Percentiles rank a stretch among this genome's conserved stretches.
Evolutionary conservation across 2,797 vertebrate genomes (phyloP).

Genomic region (Fistularia commersonii): DNA sequence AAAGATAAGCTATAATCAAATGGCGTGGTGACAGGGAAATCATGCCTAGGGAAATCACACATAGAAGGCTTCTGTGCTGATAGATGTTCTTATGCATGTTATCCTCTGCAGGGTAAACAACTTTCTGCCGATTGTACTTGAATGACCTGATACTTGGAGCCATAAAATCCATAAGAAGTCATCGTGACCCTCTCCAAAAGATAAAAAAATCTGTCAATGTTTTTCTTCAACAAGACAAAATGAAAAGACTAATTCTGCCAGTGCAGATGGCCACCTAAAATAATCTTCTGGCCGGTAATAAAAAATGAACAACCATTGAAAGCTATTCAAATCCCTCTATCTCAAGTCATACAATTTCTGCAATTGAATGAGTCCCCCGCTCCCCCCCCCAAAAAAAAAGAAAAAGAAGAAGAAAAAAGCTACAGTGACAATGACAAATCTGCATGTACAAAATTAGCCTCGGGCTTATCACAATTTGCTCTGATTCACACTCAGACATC

Average conservation of each 20-base stretch:
- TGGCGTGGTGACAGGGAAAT: constrained; percentile 32
- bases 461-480: constrained; percentile 48
- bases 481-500: constrained; percentile 42
- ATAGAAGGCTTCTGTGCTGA: constrained; percentile 20
- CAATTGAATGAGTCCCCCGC: constrained; percentile 22
- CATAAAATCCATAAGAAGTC: constrained; percentile 11
- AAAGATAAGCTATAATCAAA: constrained; percentile 61
- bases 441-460: constrained; percentile 46
- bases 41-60: constrained; percentile 48
- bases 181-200: constrained; percentile 38
- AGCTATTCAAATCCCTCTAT: constrained; percentile 47
- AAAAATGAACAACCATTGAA: constrained; percentile 42
- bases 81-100: constrained; percentile 18
- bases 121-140: constrained; percentile 22
- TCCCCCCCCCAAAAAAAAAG: constrained; percentile 25
- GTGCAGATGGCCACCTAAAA: constrained; percentile 53
- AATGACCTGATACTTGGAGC: constrained; percentile 10
- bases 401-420: constrained; percentile 8
- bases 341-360: constrained; percentile 20
- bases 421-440: constrained; percentile 6
- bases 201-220: background rate
- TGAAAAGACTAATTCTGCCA: constrained; percentile 47
- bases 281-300: constrained; percentile 43
- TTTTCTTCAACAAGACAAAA: constrained; percentile 2
- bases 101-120: constrained; percentile 28